Percentiles rank a stretch among this genome's conserved stretches.
These are phyloP conservation scores for Apodemus speciosus DNA, from an alignment of 2,113 vertebrate genomes.

Conservation along the genomic window DNA sequence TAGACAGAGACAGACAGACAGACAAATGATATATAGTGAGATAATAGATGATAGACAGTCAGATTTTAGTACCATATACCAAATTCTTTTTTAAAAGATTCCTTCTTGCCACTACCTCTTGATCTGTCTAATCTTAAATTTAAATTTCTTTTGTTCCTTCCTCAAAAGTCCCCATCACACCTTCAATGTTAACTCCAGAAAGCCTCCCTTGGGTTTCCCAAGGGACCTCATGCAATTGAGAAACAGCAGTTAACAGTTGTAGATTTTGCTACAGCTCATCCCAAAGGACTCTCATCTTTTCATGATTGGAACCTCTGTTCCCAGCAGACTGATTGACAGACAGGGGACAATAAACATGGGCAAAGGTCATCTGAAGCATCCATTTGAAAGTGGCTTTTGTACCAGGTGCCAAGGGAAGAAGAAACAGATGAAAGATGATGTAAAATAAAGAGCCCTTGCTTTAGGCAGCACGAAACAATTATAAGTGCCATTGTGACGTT, in stretches of 20 bases:
- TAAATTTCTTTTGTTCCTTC: background rate
- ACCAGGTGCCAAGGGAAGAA: background rate
- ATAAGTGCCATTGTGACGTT: fast-evolving
- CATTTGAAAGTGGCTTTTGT: background rate
- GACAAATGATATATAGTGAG: background rate
- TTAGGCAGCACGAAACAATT: fast-evolving
- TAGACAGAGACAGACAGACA: background rate
- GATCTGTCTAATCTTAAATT: background rate
- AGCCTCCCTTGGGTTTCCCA: background rate
- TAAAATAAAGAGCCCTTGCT: background rate
- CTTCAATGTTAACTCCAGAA: background rate
- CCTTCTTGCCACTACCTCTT: background rate
- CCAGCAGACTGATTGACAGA: background rate
- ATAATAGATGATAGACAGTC: background rate
- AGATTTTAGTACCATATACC: background rate
- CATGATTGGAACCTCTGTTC: fast-evolving
- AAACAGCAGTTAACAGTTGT: fast-evolving
- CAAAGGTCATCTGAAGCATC: no score
- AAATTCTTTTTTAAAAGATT: background rate
- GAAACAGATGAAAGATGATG: background rate
- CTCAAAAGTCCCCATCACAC: fast-evolving
- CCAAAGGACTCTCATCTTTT: fast-evolving
- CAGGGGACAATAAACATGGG: background rate
- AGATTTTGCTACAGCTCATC: fast-evolving
- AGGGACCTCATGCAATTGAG: fast-evolving